Conservation (phyloP, 2,888 invertebrate species). For the Acanthosoma haemorrhoidale region DNA sequence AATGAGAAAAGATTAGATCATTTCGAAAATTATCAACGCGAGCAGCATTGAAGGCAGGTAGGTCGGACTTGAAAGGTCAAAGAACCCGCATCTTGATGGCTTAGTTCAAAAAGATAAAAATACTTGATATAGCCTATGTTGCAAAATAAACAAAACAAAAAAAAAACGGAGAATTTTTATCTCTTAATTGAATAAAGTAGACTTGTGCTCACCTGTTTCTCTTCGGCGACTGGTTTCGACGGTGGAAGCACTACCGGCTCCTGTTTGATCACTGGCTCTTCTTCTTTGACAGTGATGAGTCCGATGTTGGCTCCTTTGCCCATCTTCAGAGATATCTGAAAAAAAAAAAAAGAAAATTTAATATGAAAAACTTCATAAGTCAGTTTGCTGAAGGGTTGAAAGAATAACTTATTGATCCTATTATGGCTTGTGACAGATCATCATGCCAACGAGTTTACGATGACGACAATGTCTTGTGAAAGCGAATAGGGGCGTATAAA, state of each 20-base stretch:
- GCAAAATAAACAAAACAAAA: neutral
- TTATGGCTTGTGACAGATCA: no score
- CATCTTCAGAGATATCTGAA: constrained; percentile 17
- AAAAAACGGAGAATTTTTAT: neutral
- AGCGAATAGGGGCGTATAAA: no score
- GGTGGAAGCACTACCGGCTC: constrained; percentile 13
- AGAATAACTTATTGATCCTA: no score
- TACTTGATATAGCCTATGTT: neutral
- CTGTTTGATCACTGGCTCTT: constrained; percentile 10
- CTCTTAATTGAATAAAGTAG: neutral
- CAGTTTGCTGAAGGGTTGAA: no score
- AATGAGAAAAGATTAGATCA: no score
- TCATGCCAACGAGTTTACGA: no score
- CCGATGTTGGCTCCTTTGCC: constrained; percentile 9
- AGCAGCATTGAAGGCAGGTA: no score
- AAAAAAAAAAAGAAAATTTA: neutral
- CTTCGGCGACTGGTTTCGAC: neutral
- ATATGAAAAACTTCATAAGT: no score
- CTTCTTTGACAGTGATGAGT: neutral
- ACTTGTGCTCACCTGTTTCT: constrained; percentile 4
- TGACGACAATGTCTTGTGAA: no score
- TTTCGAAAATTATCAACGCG: no score
- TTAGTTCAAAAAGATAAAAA: neutral
- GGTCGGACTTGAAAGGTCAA: no score
- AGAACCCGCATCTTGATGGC: no score